A percentile compares a stretch with the other conserved stretches of the same genome.
These are phyloP conservation scores for Tautogolabrus adspersus DNA, from an alignment of 2,113 vertebrate species.

Conservation along the genomic window DNA sequence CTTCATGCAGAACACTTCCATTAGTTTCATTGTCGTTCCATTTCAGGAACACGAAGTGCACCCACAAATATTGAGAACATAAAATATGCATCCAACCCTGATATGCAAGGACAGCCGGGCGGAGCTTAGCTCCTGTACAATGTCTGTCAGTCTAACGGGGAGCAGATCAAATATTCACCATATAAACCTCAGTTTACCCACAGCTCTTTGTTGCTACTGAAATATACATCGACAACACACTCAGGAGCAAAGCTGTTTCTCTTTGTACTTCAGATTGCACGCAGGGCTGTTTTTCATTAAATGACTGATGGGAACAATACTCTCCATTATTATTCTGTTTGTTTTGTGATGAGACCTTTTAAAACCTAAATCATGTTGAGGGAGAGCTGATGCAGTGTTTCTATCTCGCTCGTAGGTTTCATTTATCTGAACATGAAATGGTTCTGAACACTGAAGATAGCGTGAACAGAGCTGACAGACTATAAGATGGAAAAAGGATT, in stretches of 20 bases:
- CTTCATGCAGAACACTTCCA: slow-evolving; percentile 27
- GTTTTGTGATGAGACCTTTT: slow-evolving; percentile 16
- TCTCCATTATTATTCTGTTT: slow-evolving; percentile 11
- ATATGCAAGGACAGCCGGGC: slow-evolving; percentile 40
- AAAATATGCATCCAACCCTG: slow-evolving; percentile 52
- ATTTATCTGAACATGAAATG: slow-evolving; percentile 64
- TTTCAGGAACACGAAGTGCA: slow-evolving; percentile 54
- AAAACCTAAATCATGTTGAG: slow-evolving; percentile 10
- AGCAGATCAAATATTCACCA: slow-evolving; percentile 58
- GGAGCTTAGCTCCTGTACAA: slow-evolving; percentile 25
- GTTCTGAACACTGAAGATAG: slow-evolving; percentile 67
- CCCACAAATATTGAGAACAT: slow-evolving; percentile 51
- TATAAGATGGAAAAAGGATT: slow-evolving; percentile 65
- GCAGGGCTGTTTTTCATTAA: slow-evolving; percentile 26
- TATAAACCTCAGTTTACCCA: slow-evolving; percentile 51
- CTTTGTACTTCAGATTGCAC: slow-evolving; percentile 44
- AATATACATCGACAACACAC: slow-evolving; percentile 47
- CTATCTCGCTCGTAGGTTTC: slow-evolving; percentile 30
- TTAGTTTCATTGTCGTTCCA: slow-evolving; percentile 48
- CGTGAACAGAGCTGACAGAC: slow-evolving; percentile 72
- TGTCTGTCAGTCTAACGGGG: slow-evolving; percentile 27
- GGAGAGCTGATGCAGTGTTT: slow-evolving; percentile 34
- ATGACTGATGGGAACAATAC: slow-evolving; percentile 29
- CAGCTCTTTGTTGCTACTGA: slow-evolving; percentile 52
- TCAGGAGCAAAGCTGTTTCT: slow-evolving; percentile 17